These are phyloP conservation scores for Gouania willdenowi DNA, from an alignment of 2,797 vertebrate genomes.

Conservation along the genomic window DNA sequence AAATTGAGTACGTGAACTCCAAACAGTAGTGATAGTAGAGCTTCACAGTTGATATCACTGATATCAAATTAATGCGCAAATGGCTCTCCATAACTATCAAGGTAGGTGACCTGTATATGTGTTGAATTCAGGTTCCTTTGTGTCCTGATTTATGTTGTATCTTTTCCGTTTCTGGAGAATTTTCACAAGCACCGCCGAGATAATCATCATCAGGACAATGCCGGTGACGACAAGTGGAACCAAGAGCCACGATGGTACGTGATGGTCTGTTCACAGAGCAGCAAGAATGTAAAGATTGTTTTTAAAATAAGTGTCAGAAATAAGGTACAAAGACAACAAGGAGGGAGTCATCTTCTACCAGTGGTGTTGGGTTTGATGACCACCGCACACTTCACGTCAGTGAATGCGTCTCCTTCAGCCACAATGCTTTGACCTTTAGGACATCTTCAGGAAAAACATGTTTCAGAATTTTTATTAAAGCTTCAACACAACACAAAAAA, in stretches of 20 bases:
- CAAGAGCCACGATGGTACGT: background rate
- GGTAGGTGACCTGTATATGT: too few relatives aligned
- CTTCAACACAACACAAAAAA: background rate
- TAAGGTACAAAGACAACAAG: background rate
- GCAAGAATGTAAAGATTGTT: background rate
- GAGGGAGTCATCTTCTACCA: constrained; percentile 5
- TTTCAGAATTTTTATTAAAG: too few relatives aligned
- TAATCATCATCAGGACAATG: background rate
- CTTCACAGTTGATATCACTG: too few relatives aligned
- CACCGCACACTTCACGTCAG: constrained; percentile 50
- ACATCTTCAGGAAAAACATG: constrained; percentile 48
- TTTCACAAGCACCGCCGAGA: background rate
- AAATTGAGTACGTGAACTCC: too few relatives aligned
- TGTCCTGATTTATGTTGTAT: constrained; percentile 26
- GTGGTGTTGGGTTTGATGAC: fast-evolving
- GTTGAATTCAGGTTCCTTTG: too few relatives aligned
- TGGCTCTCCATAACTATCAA: too few relatives aligned
- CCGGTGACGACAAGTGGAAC: background rate
- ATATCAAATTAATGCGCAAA: too few relatives aligned
- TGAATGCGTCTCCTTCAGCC: constrained; percentile 21
- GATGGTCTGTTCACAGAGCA: background rate
- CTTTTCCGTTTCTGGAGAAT: background rate
- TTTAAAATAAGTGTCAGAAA: background rate
- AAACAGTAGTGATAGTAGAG: too few relatives aligned
- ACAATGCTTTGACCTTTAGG: constrained; percentile 10